Base-by-base conservation (phyloP, 2,113 vertebrate genomes). In the Hiodon alosoides region DNA sequence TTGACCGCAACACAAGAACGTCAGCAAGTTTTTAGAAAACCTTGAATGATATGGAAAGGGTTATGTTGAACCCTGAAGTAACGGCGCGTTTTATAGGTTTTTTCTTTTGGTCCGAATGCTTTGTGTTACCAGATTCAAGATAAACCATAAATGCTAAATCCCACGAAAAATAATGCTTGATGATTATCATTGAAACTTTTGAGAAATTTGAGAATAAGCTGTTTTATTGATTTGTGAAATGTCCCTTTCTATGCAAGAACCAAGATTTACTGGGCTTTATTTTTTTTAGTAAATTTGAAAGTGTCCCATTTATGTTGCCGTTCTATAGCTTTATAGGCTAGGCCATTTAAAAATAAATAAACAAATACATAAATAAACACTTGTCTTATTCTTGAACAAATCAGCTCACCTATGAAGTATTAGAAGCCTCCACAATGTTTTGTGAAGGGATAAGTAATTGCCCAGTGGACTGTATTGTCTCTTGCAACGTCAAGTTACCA, bases 401-500 rank as follows among this genome's bases (percentile, higher is more conserved):
- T 75, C 64, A 68, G 55, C 54, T 59, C 68, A 14, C 54, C n/a
- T 10, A 7, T 75, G 68, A 55, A 59, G 54, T 68, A 31, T 9
- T 48, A n/a, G 48, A 46, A 11, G 46, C 73, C 7, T 50, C 55
- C 13, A 58, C 53, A 57, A 66, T n/a, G 16, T 5, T 57, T 14
- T 68, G 48, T 14, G 31, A 50, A 53, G 48, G 62, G 62, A 76
- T 61, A 76, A 48, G 62, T 69, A 75, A 69, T 62, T 57, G n/a
- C 46, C 74, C 70, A 53, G 16, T 46, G n/a, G 57, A 51, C 11
- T 31, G 52, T 7, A 73, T 54, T 61, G 65, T 66, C 69, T 16
- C 62, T 11, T 7, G 61, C 52, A 69, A 78, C 46, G 73, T 62
- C 51, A 62, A 67, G 73, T 80, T 72, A 74, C 46, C 10, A 31